Base-by-base conservation (phyloP, 2,797 vertebrate species). In the Pseudocheirus occidentalis region DNA sequence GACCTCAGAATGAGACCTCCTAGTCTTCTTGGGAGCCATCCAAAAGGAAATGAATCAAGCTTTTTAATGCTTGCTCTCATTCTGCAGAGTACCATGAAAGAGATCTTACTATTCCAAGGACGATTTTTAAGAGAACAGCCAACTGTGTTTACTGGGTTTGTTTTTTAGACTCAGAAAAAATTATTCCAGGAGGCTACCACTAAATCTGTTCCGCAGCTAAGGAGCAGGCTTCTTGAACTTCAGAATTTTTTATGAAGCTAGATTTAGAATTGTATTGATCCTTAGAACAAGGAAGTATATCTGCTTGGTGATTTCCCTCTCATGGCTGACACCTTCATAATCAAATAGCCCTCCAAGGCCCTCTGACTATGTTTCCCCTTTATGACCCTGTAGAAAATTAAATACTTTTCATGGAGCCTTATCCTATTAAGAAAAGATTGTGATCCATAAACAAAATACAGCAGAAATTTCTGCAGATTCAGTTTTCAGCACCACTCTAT, bases 161-260 rank as follows among this genome's bases (percentile, higher is more conserved):
- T 91, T 53, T n/a, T 59, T 34, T 31, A 90, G 14, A 31, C 46
- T 93, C 28, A 34, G 31, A 31, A 93, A 54, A 81, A 57, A 14
- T 18, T 11, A 90, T 90, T 46, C 55, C 46, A 94, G 66, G 55
- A 53, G 92, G 11, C 55, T 27, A 0, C 58, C 90, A 34, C 91
- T 50, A 27, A 90, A 50, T 90, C 52, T 87, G n/a, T 58, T n/a
- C 87, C 40, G 55, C 16, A 29, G 13, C 87, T 55, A 29, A 57
- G 46, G 62, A 91, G 81, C 13, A 21, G 34, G 34, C 62, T 73
- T 93, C 58, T 73, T 24, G 3, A 16, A 40, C 91, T 55, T 4
- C 54, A 4, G 46, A 13, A 53, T 90, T 93, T 62, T 89, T 92
- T 66, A 40, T 94, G 73, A 29, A 94, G 57, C 93, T 95, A 81